Percentiles rank a stretch among this genome's conserved stretches.
These are phyloP conservation scores for Shinisaurus crocodilurus DNA, from an alignment of 2,113 vertebrate species.

Conservation along the genomic window DNA sequence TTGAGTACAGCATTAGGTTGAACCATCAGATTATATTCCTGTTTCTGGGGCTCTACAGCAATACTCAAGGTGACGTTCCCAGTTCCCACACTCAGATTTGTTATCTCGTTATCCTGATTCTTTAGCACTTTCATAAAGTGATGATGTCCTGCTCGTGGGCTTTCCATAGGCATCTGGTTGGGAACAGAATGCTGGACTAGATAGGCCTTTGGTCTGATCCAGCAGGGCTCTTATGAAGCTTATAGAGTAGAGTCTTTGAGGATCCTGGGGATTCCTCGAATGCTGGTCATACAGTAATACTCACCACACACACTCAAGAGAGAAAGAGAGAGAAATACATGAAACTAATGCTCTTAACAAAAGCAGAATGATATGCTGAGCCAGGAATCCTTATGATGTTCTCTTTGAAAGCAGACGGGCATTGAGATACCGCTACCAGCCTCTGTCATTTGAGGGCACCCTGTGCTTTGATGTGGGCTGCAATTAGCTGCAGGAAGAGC, in stretches of 20 bases:
- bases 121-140: fast-evolving
- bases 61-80: not conserved
- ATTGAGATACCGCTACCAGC: slow-evolving; percentile 63
- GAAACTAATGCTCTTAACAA: slow-evolving; percentile 41
- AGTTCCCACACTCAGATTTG: not conserved
- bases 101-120: not conserved
- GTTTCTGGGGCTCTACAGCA: not conserved
- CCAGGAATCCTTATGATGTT: slow-evolving; percentile 42
- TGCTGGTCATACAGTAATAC: not conserved
- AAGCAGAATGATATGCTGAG: slow-evolving; percentile 40
- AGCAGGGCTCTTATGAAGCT: not conserved
- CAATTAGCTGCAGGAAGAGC: slow-evolving; percentile 58
- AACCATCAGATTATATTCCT: not conserved
- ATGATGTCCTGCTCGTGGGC: not conserved
- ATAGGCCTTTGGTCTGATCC: not conserved
- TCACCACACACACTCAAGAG: not conserved
- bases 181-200: not conserved
- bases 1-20: not conserved
- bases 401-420: slow-evolving; percentile 47
- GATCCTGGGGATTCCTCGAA: not conserved
- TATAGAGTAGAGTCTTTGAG: not conserved
- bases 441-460: slow-evolving; percentile 73
- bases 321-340: slow-evolving; percentile 27
- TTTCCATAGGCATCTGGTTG: not conserved
- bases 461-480: slow-evolving; percentile 67